Conservation (phyloP, 2,113 vertebrate genomes). For the Eclectus roratus region DNA sequence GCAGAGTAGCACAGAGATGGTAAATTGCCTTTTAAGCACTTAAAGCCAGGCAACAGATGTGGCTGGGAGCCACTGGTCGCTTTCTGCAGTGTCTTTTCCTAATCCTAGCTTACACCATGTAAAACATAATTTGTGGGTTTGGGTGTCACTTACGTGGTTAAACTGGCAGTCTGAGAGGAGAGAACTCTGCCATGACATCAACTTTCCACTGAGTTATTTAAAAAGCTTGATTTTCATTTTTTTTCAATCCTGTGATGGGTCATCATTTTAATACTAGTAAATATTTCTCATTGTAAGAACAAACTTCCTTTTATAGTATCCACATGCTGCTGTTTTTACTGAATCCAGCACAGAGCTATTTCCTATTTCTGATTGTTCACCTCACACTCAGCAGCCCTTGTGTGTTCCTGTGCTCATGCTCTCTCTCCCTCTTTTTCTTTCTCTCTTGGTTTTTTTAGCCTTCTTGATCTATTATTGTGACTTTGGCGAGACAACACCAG, state of each 20-base stretch:
- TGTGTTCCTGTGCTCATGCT: not conserved
- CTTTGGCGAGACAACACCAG: slow-evolving; percentile 38
- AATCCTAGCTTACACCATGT: not conserved
- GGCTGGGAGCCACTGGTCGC: not conserved
- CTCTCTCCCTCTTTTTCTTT: not conserved
- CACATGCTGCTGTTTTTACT: slow-evolving; percentile 22
- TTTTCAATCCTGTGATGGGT: not conserved
- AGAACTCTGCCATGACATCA: not conserved
- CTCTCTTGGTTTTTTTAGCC: slow-evolving; percentile 44
- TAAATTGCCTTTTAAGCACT: not conserved
- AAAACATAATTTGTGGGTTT: not conserved
- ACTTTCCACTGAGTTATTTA: slow-evolving; percentile 13
- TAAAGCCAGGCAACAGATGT: not conserved
- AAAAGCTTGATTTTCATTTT: not conserved
- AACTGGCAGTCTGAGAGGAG: not conserved
- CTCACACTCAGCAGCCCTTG: slow-evolving; percentile 24
- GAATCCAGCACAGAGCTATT: slow-evolving; percentile 27
- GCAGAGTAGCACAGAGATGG: not conserved
- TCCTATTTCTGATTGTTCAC: slow-evolving; percentile 52
- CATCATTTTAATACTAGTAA: slow-evolving; percentile 28
- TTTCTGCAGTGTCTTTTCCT: not conserved
- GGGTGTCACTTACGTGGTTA: not conserved
- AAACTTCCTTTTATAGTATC: slow-evolving; percentile 67
- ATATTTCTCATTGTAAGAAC: slow-evolving; percentile 32
- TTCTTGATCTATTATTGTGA: slow-evolving; percentile 51